A percentile compares a stretch with the other conserved stretches of the same genome.
Conservation (phyloP, 2,113 vertebrate species). For the Otocyon megalotis region DNA sequence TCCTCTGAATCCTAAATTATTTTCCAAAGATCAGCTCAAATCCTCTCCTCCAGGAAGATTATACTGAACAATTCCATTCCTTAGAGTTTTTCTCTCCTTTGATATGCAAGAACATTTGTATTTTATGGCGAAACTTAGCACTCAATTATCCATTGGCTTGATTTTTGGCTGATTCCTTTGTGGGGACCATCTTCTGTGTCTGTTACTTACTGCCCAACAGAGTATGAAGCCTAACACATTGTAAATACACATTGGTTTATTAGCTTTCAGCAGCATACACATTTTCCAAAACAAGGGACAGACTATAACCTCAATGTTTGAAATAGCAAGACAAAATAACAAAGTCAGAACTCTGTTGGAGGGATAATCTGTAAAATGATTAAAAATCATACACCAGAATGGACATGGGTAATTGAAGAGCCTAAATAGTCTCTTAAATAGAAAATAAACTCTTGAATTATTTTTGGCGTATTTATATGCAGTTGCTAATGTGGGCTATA, state of each 20-base stretch:
- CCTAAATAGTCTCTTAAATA: background rate
- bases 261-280: conserved; percentile 26
- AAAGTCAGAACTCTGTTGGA: conserved; percentile 15
- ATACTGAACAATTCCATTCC: background rate
- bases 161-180: conserved; percentile 18
- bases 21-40: conserved; percentile 39
- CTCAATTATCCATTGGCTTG: background rate
- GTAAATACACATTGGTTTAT: conserved; percentile 27
- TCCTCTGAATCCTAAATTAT: conserved; percentile 14
- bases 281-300: conserved; percentile 8
- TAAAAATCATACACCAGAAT: background rate
- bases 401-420: background rate
- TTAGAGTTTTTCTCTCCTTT: conserved; percentile 11
- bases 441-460: conserved; percentile 49
- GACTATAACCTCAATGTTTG: background rate
- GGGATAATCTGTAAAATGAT: background rate
- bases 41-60: background rate
- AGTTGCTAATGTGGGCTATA: background rate
- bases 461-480: conserved; percentile 2
- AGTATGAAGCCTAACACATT: background rate
- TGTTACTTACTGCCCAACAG: background rate
- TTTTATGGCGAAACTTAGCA: background rate
- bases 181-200: background rate
- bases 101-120: conserved; percentile 28
- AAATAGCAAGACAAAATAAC: background rate